These are phyloP conservation scores for Theocolax elegans DNA, from an alignment of 1,140 invertebrate genomes.

Conservation along the genomic window DNA sequence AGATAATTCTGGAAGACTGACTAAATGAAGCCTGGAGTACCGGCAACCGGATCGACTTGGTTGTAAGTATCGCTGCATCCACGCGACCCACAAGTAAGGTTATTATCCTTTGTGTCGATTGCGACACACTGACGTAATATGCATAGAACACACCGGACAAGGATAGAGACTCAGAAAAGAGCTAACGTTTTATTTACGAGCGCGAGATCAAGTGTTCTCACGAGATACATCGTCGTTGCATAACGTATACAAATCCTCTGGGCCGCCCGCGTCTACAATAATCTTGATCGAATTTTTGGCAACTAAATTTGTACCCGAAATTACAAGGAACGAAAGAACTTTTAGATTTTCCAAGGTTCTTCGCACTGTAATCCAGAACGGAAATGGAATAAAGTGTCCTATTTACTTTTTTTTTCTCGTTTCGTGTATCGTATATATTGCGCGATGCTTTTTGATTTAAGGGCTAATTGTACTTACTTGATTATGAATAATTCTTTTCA, in stretches of 20 bases:
- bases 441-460: too few relatives aligned
- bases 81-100: conserved; percentile 30
- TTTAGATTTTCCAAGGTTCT: too few relatives aligned
- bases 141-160: conserved; percentile 23
- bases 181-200: not conserved
- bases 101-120: conserved; percentile 43
- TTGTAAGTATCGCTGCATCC: not conserved
- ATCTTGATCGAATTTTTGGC: conserved; percentile 17
- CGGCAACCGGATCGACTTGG: not conserved
- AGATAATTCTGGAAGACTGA: too few relatives aligned
- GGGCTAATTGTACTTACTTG: too few relatives aligned
- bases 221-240: conserved; percentile 34
- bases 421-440: too few relatives aligned
- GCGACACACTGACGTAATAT: conserved; percentile 33
- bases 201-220: conserved; percentile 39
- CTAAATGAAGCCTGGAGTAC: not conserved
- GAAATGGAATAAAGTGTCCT: too few relatives aligned
- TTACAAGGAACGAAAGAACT: too few relatives aligned
- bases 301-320: not conserved
- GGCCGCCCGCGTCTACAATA: not conserved
- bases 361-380: too few relatives aligned
- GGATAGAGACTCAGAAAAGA: conserved; percentile 22
- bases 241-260: conserved; percentile 21
- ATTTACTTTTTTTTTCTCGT: too few relatives aligned
- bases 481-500: too few relatives aligned